Conservation (phyloP, 1,140 invertebrate species). For the Lordiphosa collinella region DNA sequence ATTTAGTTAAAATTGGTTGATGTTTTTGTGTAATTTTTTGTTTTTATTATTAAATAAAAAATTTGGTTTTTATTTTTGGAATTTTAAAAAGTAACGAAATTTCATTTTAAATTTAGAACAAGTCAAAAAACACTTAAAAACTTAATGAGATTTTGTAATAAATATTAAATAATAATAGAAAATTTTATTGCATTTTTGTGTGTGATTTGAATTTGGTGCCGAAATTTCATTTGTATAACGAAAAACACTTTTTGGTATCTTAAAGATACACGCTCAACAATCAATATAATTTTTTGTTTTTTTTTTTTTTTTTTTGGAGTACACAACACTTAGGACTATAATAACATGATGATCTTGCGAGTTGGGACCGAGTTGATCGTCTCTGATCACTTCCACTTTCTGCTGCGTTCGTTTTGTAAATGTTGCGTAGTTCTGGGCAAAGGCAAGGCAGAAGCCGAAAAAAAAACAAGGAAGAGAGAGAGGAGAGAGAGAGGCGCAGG, state of each 20-base stretch:
- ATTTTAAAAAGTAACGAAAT: constrained; percentile 8
- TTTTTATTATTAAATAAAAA: constrained; percentile 22
- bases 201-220: too few species aligned
- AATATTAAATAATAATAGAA: constrained; percentile 17
- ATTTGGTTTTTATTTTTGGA: constrained; percentile 25
- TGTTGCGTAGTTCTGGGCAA: constrained; percentile 64
- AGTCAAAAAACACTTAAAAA: constrained; percentile 6
- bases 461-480: constrained; percentile 30
- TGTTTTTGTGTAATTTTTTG: too few species aligned
- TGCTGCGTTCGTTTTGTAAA: constrained; percentile 73
- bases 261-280: constrained; percentile 36
- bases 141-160: constrained; percentile 10
- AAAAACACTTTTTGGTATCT: constrained; percentile 30
- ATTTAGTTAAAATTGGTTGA: constrained; percentile 1
- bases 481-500: constrained; percentile 12
- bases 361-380: constrained; percentile 3
- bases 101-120: not conserved
- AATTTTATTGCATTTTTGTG: not conserved
- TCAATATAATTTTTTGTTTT: constrained; percentile 10
- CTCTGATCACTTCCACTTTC: constrained; percentile 70
- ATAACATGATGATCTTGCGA: constrained; percentile 15
- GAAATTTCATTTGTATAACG: constrained; percentile 14
- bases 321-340: constrained; percentile 9
- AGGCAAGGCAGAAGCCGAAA: constrained; percentile 30
- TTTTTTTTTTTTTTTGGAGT: constrained; percentile 13